Evolutionary conservation across 2,113 vertebrate species (phyloP), one percentile per base, ranked within the genome.

Genomic region (Uria aalge): DNA sequence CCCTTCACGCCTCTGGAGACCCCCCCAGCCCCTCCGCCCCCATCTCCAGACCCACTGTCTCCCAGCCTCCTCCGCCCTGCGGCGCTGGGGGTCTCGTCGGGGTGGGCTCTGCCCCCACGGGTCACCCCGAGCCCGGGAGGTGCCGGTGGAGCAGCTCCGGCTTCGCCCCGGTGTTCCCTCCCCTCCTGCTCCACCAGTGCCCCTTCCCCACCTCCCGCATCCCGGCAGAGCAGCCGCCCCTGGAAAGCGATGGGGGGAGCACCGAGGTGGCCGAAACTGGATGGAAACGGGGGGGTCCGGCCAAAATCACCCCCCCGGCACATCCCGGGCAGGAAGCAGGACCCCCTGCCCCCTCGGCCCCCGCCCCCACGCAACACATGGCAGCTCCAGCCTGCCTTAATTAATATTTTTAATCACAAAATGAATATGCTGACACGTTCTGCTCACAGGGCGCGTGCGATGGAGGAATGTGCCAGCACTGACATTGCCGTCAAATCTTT

Each of bases 221-320:
- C 41, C 29, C 5, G 0, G 15, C 7, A 3, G 41, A 23, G 41
- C 23, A 30, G 20, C 38, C 2, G 1, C 24, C 8, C 1, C 27
- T 7, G 41, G 59, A 27, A 38, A 7, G 29, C 2, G 0, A 45
- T 5, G 57, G 5, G 10, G 30, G 9, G 26, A 56, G 20, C 41
- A 12, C 27, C 3, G 9, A 47, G 18, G 40, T 12, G 56, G 64
- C 38, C 3, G 3, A 45, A 40, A 11, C 66, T 29, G 22, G 40
- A 11, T 40, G 56, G 48, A 29, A 29, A n/a, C 8, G 2, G 10
- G 38, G 30, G 22, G 7, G 6, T 43, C 36, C 1, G 8, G n/a
- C 15, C 48, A n/a, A n/a, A 53, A 40, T 24, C 34, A 17, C 6
- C 12, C 9, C 22, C 24, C 32, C 2, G 3, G 43, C 32, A 21